Conservation (phyloP, 2,113 vertebrate genomes). For the Vombatus ursinus region DNA sequence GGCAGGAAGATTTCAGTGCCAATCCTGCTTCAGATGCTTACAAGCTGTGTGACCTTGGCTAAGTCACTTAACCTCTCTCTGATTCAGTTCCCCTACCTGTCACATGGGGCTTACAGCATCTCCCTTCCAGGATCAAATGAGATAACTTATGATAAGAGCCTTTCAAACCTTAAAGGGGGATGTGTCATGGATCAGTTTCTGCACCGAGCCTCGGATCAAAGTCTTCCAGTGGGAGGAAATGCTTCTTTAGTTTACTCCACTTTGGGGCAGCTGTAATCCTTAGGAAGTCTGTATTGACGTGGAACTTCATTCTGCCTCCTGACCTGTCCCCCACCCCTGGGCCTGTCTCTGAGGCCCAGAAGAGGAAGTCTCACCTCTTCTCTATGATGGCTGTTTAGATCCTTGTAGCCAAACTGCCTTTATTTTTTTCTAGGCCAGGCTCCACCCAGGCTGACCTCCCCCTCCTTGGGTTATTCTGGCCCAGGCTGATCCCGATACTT, state of each 20-base stretch:
- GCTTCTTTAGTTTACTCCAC: background rate
- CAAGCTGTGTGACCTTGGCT: background rate
- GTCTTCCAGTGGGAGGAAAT: background rate
- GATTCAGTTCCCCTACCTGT: background rate
- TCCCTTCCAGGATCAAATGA: background rate
- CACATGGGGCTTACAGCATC: background rate
- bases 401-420: background rate
- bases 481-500: background rate
- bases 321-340: background rate
- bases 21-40: background rate
- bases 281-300: background rate
- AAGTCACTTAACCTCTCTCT: background rate
- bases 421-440: background rate
- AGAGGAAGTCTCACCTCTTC: background rate
- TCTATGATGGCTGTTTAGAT: background rate
- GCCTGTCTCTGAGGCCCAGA: background rate
- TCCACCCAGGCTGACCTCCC: background rate
- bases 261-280: background rate
- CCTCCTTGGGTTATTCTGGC: background rate
- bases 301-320: background rate
- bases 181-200: background rate
- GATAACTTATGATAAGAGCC: background rate
- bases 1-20: background rate
- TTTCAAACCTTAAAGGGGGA: background rate
- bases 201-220: background rate